Base-by-base conservation (phyloP, 2,888 invertebrate genomes). In the Bugulina stolonifera region DNA sequence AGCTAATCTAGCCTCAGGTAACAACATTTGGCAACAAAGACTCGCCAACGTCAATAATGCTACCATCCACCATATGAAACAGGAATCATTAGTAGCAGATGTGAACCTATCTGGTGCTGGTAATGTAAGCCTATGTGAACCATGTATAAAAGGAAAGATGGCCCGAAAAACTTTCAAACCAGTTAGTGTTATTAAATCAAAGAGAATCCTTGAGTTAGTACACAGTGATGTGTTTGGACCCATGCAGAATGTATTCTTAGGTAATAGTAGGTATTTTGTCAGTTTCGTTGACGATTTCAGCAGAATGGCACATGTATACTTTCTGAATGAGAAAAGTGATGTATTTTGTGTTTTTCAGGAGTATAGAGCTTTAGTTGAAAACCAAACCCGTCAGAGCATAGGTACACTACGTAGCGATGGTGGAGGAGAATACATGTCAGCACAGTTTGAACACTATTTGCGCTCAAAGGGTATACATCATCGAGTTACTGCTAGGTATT, bases 401-500 rank as follows among this genome's bases (percentile, higher is more conserved):
- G 55, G 35, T n/a, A 34, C 70, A 3, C 27, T 75, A 32, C 69
- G 58, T 32, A 75, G 27, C n/a, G 72, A 75, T 35, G 69, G 71
- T 34, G 75, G 74, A 23, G 35, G 75, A 23, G 75, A 75, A 35
- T 75, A 75, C n/a, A 70, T 54, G 23, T 74, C 75, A 22, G 52
- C 55, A 1, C 29, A 72, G 27, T 74, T 81, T 35, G 74, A 77
- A 5, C 54, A 73, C 3, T 79, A 73, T 72, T 64, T 80, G 43
- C 74, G 75, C 72, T 71, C 58, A 25, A 72, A 75, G 69, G 80
- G 80, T 1, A 82, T 82, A 22, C 64, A 69, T 10, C 81, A 82
- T 74, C 77, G 82, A 74, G 73, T 73, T 22, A 78, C 81, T 0
- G 75, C 76, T 0, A 75, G 79, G 0, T 78, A 83, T 55, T 80